These are phyloP conservation scores for Desmophyllum pertusum DNA, from an alignment of 92 coral and sea anemone genomes.

Conservation along the genomic window DNA sequence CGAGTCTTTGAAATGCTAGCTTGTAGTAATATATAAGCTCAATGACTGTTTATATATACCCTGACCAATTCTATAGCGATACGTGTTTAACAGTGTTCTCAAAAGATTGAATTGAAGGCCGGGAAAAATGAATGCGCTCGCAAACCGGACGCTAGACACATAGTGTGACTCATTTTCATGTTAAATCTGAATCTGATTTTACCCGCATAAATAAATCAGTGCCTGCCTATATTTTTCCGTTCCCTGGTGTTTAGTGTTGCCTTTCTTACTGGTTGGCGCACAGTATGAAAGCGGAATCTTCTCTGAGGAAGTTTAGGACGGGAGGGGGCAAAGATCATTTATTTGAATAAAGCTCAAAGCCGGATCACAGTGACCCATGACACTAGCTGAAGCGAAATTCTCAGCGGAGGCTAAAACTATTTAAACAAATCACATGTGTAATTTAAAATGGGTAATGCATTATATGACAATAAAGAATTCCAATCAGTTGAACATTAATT, in stretches of 20 bases:
- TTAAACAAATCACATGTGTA: too few relatives aligned
- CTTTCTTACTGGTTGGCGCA: neutral
- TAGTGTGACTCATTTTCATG: constrained; percentile 7
- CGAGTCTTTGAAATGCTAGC: neutral
- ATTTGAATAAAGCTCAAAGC: too few relatives aligned
- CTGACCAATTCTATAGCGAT: neutral
- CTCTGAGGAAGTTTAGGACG: neutral
- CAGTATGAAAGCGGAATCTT: neutral
- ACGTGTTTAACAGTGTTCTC: neutral
- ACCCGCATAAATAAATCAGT: neutral
- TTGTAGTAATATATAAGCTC: neutral
- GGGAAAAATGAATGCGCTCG: neutral
- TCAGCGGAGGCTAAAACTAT: neutral
- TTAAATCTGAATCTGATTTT: neutral
- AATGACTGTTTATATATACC: constrained; percentile 8
- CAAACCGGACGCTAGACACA: neutral
- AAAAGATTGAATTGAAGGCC: neutral
- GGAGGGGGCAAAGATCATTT: neutral
- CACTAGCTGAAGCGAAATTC: neutral
- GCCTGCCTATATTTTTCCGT: neutral
- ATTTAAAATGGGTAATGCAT: neutral
- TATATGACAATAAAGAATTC: neutral
- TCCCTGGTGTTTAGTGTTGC: neutral
- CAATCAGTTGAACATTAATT: neutral
- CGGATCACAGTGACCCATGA: neutral